Evolutionary conservation across 2,113 vertebrate genomes (phyloP).

Genomic region (Onychostruthus taczanowskii): DNA sequence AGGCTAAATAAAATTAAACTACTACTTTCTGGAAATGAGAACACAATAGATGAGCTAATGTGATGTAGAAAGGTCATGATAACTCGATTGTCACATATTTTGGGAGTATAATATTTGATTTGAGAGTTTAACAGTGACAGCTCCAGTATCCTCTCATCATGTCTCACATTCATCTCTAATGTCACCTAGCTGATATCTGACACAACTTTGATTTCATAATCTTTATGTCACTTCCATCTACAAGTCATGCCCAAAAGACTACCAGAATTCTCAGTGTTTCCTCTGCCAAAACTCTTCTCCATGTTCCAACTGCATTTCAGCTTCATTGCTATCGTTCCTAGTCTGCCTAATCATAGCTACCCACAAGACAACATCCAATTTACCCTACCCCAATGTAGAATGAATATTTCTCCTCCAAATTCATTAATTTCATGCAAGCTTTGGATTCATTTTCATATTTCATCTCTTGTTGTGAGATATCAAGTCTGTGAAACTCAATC

Average conservation of each 20-base stretch:
- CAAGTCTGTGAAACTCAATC: not conserved
- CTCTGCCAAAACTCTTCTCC: not conserved
- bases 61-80: not conserved
- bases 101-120: not conserved
- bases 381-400: not conserved
- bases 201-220: not conserved
- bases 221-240: not conserved
- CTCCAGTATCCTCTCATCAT: not conserved
- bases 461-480: not conserved
- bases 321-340: not conserved
- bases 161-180: not conserved
- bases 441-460: not conserved
- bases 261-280: not conserved
- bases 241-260: not conserved
- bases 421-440: not conserved
- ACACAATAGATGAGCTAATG: not conserved
- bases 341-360: not conserved
- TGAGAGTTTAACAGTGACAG: not conserved
- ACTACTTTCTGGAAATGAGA: not conserved
- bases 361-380: not conserved
- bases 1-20: not conserved
- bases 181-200: not conserved
- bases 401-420: not conserved
- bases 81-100: not conserved
- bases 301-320: not conserved